Conservation (phyloP, 2,797 vertebrate species). For the Petrocephalus sullivani region DNA sequence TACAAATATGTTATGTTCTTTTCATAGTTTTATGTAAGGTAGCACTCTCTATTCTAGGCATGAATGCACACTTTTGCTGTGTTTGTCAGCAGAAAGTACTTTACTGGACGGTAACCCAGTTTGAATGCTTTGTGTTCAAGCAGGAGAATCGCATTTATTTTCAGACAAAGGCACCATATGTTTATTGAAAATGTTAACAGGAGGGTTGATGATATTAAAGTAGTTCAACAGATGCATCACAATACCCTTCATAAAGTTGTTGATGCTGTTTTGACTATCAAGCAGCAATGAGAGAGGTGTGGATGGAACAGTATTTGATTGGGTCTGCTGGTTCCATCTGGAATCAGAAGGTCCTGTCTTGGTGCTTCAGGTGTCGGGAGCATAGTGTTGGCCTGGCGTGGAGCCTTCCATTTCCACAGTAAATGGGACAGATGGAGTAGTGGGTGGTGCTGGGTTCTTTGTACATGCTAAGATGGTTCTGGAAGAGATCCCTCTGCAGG, state of each 20-base stretch:
- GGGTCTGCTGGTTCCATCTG: not conserved
- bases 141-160: not conserved
- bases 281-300: not conserved
- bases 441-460: conserved; percentile 9
- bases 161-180: not conserved
- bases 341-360: not conserved
- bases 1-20: not conserved
- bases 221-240: conserved; percentile 1
- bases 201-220: not conserved
- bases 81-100: not conserved
- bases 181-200: not conserved
- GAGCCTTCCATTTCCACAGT: not conserved
- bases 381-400: not conserved
- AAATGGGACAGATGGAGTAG: not conserved
- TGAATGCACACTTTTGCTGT: not conserved
- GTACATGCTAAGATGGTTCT: not conserved
- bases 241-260: not conserved
- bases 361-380: not conserved
- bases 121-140: not conserved
- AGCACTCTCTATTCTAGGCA: not conserved
- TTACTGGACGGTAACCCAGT: not conserved
- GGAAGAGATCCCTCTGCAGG: not conserved
- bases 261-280: not conserved
- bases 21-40: not conserved
- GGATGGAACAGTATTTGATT: not conserved